A percentile compares a stretch with the other conserved stretches of the same genome.
Evolutionary conservation across 2,113 vertebrate species (phyloP).

Genomic region (Hippocampus guttulatus): DNA sequence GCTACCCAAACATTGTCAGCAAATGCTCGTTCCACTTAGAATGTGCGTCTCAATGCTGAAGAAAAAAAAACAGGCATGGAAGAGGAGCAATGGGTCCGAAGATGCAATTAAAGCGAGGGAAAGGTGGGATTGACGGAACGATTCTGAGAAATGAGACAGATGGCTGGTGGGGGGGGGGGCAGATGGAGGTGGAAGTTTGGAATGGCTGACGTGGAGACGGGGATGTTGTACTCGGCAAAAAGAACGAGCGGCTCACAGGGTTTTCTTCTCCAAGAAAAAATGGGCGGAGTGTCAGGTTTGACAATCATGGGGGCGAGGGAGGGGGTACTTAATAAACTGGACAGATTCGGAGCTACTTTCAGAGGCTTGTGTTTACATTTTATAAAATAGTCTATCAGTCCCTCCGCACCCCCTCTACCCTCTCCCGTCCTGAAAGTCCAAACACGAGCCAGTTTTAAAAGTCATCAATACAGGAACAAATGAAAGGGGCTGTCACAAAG

Average conservation of each 20-base stretch:
- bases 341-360: not conserved
- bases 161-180: constrained; percentile 20
- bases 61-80: constrained; percentile 7
- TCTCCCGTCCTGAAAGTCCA: not conserved
- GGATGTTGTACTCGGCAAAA: not conserved
- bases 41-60: constrained; percentile 20
- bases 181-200: constrained; percentile 34
- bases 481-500: constrained; percentile 15
- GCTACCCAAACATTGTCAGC: constrained; percentile 11
- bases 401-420: no score
- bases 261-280: not conserved
- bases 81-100: constrained; percentile 18
- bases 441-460: not conserved
- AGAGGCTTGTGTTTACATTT: not conserved
- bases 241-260: not conserved
- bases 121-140: constrained; percentile 5
- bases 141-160: constrained; percentile 30
- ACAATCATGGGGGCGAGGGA: not conserved
- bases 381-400: not conserved
- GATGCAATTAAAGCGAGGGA: constrained; percentile 15
- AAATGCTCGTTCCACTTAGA: constrained; percentile 30
- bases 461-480: constrained; percentile 19
- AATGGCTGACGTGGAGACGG: constrained; percentile 12
- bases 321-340: not conserved
- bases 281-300: not conserved